Evolutionary conservation across 2,888 invertebrate genomes (phyloP), one percentile per base, ranked within the genome.

Genomic region (Melinaea menophilus): DNA sequence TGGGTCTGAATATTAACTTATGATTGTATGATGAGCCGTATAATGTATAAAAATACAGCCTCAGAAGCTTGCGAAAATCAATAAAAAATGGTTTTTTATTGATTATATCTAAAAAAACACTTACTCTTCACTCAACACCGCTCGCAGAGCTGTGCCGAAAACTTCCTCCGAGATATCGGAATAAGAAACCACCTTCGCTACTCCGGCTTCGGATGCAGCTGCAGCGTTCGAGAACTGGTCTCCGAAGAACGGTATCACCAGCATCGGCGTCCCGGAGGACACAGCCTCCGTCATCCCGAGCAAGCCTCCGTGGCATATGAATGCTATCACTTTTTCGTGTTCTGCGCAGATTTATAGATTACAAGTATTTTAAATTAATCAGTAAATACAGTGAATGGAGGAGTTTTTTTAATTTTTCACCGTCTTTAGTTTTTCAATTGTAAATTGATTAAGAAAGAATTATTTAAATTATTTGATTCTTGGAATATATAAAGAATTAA

Each of bases 221-320:
- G 86, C 88, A 0, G 91, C 92, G 72, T 94, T 94, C 51, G 86
- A 78, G 11, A 89, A 88, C 79, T 94, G 93, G 79, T 94, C 93
- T 22, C 93, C 93, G 73, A 92, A 93, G 82, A 93, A 93, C 0
- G 93, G 93, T 68, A 93, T 88, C 48, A 92, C 88, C 59, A 94
- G 75, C 81, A 92, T 91, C 5, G 93, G 93, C 61, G 93, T 93
- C 2, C 93, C 93, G 1, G 91, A 91, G 7, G 92, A 89, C 12
- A 93, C 89, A 1, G 92, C 92, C 70, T 94, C 94, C 0, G 92
- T 93, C 79, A 92, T 91, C 46, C 93, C 93, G 41, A 93, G 81
- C 2, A 93, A 84, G 2, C 93, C 93, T 0, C 93, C 93, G 72
- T 94, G 94, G 0, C 91, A 90, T 51, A 93, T 88, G 72, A 93